phyloP scores from a whole-genome alignment of 2,113 vertebrate genomes.

The Cathartes aura region DNA sequence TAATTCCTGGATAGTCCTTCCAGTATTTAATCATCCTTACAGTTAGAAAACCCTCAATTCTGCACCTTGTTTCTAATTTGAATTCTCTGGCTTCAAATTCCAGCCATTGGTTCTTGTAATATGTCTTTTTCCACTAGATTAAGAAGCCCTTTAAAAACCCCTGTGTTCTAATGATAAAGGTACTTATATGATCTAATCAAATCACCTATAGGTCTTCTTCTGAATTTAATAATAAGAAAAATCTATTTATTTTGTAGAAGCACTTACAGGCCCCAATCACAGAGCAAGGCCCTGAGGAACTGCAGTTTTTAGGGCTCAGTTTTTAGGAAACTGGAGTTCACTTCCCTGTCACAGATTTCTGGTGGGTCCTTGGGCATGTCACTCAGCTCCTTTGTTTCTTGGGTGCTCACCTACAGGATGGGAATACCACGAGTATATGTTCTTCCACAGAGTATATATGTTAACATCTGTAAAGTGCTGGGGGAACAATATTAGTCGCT shows the following conservation, averaged over 20 bases:
- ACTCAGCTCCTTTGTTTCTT: neutral
- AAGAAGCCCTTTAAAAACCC: constrained; percentile 6
- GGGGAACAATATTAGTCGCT: neutral
- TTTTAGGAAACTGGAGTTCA: neutral
- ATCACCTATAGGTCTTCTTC: neutral
- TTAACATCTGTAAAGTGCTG: neutral
- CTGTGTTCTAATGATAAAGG: constrained; percentile 3
- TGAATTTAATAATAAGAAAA: constrained; percentile 26
- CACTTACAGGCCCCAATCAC: neutral
- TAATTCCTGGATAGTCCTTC: constrained; percentile 39
- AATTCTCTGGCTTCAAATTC: constrained; percentile 54
- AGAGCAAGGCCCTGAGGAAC: neutral
- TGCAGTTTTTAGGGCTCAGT: neutral
- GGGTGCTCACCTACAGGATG: neutral
- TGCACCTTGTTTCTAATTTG: constrained; percentile 27
- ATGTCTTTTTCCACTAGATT: constrained; percentile 47
- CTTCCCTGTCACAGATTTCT: neutral
- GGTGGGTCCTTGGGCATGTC: neutral
- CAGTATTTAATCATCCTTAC: constrained; percentile 38
- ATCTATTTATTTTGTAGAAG: constrained; percentile 20
- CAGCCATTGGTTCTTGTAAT: neutral
- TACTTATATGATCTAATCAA: constrained; percentile 29
- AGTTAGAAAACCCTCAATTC: neutral
- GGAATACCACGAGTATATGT: neutral
- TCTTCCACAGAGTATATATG: neutral